These are phyloP conservation scores for Cephus nigrinus DNA, from an alignment of 2,888 invertebrate genomes.

Conservation along the genomic window DNA sequence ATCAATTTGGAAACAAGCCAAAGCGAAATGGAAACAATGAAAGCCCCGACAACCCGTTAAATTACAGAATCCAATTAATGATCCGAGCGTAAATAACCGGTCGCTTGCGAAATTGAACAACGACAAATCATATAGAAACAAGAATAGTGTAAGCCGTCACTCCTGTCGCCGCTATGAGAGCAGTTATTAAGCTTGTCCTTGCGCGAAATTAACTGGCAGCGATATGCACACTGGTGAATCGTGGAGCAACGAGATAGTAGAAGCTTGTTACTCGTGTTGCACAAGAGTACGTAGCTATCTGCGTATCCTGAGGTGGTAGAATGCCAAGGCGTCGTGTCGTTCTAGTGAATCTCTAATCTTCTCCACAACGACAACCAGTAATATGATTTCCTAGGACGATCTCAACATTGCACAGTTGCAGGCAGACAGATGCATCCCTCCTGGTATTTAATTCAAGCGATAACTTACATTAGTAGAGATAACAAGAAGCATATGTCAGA, in stretches of 20 bases:
- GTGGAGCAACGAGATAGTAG: neutral
- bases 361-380: neutral
- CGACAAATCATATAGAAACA: neutral
- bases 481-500: neutral
- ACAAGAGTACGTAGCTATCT: neutral
- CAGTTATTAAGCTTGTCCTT: neutral
- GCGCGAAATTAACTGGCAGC: neutral
- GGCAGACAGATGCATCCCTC: neutral
- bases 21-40: neutral
- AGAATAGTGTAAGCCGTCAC: neutral
- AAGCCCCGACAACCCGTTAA: neutral
- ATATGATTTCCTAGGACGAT: neutral
- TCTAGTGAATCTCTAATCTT: neutral
- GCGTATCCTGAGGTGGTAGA: neutral
- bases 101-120: neutral
- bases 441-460: neutral
- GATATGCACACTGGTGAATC: neutral
- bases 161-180: neutral
- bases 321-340: neutral
- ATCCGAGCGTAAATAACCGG: neutral
- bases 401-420: neutral
- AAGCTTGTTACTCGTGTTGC: neutral
- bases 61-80: neutral
- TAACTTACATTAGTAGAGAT: neutral
- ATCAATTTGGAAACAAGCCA: neutral